Evolutionary conservation across 1,140 invertebrate genomes (phyloP), one percentile per base, ranked within the genome.

Genomic region (Drosophila triauraria): DNA sequence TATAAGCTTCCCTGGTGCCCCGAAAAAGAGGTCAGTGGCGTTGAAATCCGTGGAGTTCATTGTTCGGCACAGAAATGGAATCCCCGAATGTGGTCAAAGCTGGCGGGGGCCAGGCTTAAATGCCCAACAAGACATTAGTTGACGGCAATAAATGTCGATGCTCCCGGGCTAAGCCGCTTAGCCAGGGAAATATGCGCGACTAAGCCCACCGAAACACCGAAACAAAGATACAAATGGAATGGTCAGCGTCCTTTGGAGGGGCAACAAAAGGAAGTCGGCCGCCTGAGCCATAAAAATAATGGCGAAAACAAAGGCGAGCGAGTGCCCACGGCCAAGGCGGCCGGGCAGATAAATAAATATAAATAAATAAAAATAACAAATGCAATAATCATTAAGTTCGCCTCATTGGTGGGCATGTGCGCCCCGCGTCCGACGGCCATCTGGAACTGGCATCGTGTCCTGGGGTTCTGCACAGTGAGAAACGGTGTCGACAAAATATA

Each of bases 301-400:
- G 53, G 53, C 62, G 44, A 68, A 77, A 74, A 78, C 50, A 71
- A 58, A 72, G 42, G 51, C 69, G 50, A 76, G 51, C 69, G 60
- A 76, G 60, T 59, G 56, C 69, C 79, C 47, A 68, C 47, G 79
- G 79, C 68, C 68, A 75, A 57, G 54, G 27, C 56, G 53, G 40
- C 8, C 20, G 40, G 63, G 56, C 43, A 80, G 80, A 84, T 84
- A 84, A 82, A 75, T 78, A 82, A 84, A 84, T 72, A 80, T 76
- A 84, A 84, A 80, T 80, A 84, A 84, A 80, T 80, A 84, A 84
- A 80, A 80, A 80, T 68, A 84, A 72, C 71, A 84, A 84, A 84
- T 80, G 81, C 81, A 77, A 84, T 84, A 84, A 84, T 84, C 81
- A 84, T 84, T 84, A 84, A 80, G 71, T 79, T 84, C 78, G 81